A percentile compares a stretch with the other conserved stretches of the same genome.
Evolutionary conservation across 2,888 invertebrate genomes (phyloP).

Genomic region (Perithous albicinctus): DNA sequence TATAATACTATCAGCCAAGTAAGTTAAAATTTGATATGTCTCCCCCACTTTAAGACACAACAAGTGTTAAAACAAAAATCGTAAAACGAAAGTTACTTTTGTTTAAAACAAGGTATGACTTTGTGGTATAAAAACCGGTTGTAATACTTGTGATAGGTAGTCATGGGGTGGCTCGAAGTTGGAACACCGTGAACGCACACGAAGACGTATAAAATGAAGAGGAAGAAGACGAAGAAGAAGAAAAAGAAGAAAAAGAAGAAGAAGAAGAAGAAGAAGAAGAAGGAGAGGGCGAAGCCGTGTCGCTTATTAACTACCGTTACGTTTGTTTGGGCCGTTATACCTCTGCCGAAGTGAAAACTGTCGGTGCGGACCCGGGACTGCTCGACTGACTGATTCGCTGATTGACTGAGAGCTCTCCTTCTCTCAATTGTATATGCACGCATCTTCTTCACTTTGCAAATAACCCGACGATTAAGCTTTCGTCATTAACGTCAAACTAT

Average conservation of each 20-base stretch:
- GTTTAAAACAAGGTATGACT: slow-evolving; percentile 26
- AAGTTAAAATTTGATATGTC: no score
- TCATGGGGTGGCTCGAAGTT: slow-evolving; percentile 13
- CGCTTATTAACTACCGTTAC: slow-evolving; percentile 84
- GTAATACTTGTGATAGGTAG: slow-evolving; percentile 40
- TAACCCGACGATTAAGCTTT: slow-evolving; percentile 54
- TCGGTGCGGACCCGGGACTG: slow-evolving; percentile 37
- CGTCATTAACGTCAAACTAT: slow-evolving; percentile 55
- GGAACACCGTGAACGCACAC: slow-evolving; percentile 34
- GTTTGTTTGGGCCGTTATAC: slow-evolving; percentile 84
- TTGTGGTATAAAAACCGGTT: slow-evolving; percentile 60
- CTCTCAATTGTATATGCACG: slow-evolving; percentile 17
- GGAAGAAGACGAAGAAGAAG: slow-evolving; percentile 51
- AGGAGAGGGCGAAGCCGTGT: slow-evolving; percentile 67
- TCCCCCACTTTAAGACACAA: neutral
- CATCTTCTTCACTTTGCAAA: slow-evolving; percentile 32
- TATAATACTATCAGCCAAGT: no score
- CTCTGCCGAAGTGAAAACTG: slow-evolving; percentile 81
- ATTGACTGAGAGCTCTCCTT: slow-evolving; percentile 36
- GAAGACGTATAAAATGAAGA: slow-evolving; percentile 36
- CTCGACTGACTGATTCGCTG: slow-evolving; percentile 42
- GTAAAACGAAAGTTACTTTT: slow-evolving; percentile 63
- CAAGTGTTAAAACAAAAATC: slow-evolving; percentile 23
- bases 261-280: slow-evolving; percentile 27
- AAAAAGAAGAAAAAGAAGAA: slow-evolving; percentile 36